Evolutionary conservation across 2,797 vertebrate genomes (phyloP).

Genomic region (Eupleurogrammus muticus): DNA sequence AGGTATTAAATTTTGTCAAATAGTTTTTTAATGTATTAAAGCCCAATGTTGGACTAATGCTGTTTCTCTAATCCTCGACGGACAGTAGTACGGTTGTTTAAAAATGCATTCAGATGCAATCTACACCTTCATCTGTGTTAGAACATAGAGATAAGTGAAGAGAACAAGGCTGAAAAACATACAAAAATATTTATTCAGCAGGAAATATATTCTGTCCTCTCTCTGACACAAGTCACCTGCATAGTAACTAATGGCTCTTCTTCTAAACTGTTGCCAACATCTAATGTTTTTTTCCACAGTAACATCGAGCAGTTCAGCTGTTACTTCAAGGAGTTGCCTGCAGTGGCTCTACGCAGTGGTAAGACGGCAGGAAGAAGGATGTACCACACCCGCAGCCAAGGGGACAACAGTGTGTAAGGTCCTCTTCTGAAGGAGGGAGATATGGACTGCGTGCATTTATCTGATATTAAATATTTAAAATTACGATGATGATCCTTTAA

Average conservation of each 20-base stretch:
- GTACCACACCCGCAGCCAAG: slow-evolving; percentile 98
- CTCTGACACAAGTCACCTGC: no score
- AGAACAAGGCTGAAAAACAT: neutral
- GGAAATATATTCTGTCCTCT: no score
- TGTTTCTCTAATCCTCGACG: neutral
- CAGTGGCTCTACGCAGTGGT: slow-evolving; percentile 95
- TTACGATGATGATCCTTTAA: neutral
- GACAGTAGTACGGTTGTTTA: neutral
- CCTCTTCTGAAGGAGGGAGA: slow-evolving; percentile 61
- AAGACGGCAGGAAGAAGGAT: slow-evolving; percentile 96
- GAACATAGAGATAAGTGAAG: neutral
- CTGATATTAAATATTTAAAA: neutral
- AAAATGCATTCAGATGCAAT: neutral
- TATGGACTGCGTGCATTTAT: slow-evolving; percentile 33
- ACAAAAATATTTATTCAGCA: no score
- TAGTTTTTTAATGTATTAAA: no score
- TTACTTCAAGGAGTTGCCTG: slow-evolving; percentile 98
- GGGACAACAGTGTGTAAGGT: slow-evolving; percentile 97
- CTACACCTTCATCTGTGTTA: neutral
- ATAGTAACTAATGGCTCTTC: neutral
- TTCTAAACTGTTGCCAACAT: neutral
- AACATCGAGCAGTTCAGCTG: slow-evolving; percentile 98
- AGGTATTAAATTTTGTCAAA: no score
- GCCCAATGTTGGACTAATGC: neutral
- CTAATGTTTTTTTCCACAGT: slow-evolving; percentile 76